A percentile compares a stretch with the other conserved stretches of the same genome.
Evolutionary conservation across 1,140 invertebrate species (phyloP).

Genomic region (Pomacea maculata): DNA sequence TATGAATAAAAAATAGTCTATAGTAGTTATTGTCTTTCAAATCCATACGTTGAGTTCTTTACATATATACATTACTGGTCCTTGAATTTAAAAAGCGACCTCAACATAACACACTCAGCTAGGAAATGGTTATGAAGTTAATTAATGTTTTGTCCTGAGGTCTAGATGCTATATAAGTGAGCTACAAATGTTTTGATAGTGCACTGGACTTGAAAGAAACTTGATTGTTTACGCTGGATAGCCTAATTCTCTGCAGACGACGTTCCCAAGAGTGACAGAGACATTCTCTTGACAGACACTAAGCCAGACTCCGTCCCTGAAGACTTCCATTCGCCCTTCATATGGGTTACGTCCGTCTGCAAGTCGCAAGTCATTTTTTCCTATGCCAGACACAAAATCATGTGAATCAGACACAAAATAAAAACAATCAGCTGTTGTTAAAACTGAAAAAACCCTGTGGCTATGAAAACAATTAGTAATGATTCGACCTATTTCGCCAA

Average conservation of each 20-base stretch:
- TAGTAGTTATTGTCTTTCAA: neutral
- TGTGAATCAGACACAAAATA: too few species aligned
- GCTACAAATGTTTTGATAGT: too few species aligned
- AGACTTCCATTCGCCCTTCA: slow-evolving; percentile 1
- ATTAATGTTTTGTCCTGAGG: too few species aligned
- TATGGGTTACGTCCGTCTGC: slow-evolving; percentile 1
- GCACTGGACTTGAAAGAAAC: too few species aligned
- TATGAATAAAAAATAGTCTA: neutral
- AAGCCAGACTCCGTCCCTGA: slow-evolving; percentile 5
- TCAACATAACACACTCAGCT: neutral
- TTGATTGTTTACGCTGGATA: neutral
- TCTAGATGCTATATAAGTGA: too few species aligned
- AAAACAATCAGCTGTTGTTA: too few species aligned
- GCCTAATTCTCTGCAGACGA: neutral
- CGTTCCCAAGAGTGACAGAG: neutral
- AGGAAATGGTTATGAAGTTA: neutral
- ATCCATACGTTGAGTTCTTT: too few species aligned
- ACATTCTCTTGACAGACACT: neutral
- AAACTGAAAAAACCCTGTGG: too few species aligned
- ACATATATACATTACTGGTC: too few species aligned
- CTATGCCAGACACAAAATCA: too few species aligned
- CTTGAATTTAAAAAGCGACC: neutral
- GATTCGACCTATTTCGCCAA: too few species aligned
- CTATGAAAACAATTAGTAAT: too few species aligned
- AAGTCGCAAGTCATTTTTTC: neutral